Conservation (phyloP, 2,797 vertebrate species). For the Trachurus trachurus region DNA sequence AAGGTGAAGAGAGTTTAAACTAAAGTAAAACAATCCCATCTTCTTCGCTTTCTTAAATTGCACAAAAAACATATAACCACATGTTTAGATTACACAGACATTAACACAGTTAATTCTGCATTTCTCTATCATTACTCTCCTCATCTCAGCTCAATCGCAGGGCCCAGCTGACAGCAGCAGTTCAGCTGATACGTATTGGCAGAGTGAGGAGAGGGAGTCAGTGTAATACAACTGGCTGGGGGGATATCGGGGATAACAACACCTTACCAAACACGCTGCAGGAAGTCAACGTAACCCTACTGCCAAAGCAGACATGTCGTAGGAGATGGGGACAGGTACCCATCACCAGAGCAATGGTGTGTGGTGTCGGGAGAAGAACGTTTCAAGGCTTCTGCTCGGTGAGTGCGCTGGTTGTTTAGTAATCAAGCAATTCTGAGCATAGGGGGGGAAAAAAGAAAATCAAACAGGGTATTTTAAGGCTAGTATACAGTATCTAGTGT, state of each 20-base stretch:
- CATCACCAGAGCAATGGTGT: constrained; percentile 70
- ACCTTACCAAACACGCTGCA: constrained; percentile 73
- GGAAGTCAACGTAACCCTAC: constrained; percentile 78
- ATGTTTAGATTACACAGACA: neutral
- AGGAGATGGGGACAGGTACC: constrained; percentile 43
- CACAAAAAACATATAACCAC: neutral
- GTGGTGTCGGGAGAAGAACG: constrained; percentile 33
- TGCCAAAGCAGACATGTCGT: constrained; percentile 42
- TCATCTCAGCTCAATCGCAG: constrained; percentile 63
- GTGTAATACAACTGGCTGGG: constrained; percentile 81
- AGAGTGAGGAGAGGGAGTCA: neutral
- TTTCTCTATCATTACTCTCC: neutral
- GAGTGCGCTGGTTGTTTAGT: neutral
- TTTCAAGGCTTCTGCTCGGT: constrained; percentile 81
- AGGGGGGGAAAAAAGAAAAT: neutral
- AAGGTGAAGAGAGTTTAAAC: constrained; percentile 62
- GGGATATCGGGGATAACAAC: constrained; percentile 67
- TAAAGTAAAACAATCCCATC: neutral
- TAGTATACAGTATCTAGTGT: neutral
- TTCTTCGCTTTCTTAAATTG: neutral
- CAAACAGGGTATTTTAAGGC: neutral
- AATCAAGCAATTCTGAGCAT: neutral
- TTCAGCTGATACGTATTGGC: constrained; percentile 63
- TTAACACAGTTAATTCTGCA: neutral
- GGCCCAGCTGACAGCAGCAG: constrained; percentile 61